Evolutionary conservation across 2,113 vertebrate genomes (phyloP), one percentile per base, ranked within the genome.

Genomic region (Progne subis): DNA sequence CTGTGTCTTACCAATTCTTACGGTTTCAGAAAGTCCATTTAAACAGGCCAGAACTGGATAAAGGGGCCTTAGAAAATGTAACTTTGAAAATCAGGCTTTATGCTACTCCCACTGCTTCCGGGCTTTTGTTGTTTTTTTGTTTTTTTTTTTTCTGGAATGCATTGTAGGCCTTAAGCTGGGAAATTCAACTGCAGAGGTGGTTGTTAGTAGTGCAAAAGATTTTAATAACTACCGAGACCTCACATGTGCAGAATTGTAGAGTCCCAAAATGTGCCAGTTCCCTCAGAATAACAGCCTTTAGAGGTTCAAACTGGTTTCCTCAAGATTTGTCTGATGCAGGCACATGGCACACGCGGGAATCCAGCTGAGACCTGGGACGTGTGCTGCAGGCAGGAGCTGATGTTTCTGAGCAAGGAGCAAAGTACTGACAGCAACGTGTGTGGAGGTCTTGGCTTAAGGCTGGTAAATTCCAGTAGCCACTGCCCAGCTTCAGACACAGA

Each of bases 401-500:
- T 37, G 19, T 43, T 78, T 55, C 53, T 85, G 39, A 67, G 1
- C 11, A 7, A 26, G 74, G 61, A 63, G 2, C 34, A 4, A 49
- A 46, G 53, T 6, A 3, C 18, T 19, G 64, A 46, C 61, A 82
- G 74, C 19, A 6, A 8, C 1, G 4, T 26, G 52, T 1, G 0
- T 25, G 63, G 39, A 16, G 26, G 7, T n/a, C 70, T 47, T 31
- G 63, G 39, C 28, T 59, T 59, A 8, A 31, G 24, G 70, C 75
- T 64, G 70, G 12, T 16, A 0, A 32, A 44, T 32, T 75, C 43
- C 19, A 56, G 23, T 0, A 25, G 46, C 16, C 17, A 1, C 56
- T 39, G 32, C 6, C 0, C 18, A 2, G 55, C 84, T 56, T 63
- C 46, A 47, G 14, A 11, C 16, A 1, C 0, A 3, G 64, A 6